These are phyloP conservation scores for Brenthis daphne DNA, from an alignment of 2,888 invertebrate species.

Conservation along the genomic window DNA sequence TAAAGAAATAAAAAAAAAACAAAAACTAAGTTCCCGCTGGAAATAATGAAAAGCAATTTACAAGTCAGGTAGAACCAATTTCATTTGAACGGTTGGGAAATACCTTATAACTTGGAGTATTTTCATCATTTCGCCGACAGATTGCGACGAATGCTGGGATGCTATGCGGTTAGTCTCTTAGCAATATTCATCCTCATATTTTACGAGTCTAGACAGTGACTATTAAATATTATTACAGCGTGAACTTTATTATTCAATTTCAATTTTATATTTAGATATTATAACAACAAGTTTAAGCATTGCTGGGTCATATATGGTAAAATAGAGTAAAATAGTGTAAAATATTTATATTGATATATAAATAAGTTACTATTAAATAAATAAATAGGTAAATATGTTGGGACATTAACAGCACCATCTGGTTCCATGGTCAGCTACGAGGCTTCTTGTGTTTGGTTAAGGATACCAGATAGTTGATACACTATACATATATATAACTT, in stretches of 20 bases:
- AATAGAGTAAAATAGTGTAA: no score
- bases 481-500: no score
- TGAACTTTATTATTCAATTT: not conserved
- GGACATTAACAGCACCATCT: no score
- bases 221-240: slow-evolving; percentile 30
- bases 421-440: no score
- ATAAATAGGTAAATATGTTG: no score
- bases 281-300: not conserved
- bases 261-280: not conserved
- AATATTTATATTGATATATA: no score
- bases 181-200: slow-evolving; percentile 32
- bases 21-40: slow-evolving; percentile 2
- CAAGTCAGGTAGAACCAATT: slow-evolving; percentile 23
- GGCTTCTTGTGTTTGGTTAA: no score
- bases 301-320: no score
- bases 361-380: no score
- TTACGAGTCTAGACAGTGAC: slow-evolving; percentile 37
- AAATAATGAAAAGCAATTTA: slow-evolving; percentile 19
- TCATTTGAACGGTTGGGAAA: slow-evolving; percentile 17
- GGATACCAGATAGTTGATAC: no score
- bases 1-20: slow-evolving; percentile 5
- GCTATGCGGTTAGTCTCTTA: slow-evolving; percentile 24
- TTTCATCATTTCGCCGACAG: slow-evolving; percentile 30
- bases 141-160: slow-evolving; percentile 24
- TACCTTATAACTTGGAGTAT: slow-evolving; percentile 14